Evolutionary conservation across 2,888 invertebrate species (phyloP).

Genomic region (Criorhina ranunculi): DNA sequence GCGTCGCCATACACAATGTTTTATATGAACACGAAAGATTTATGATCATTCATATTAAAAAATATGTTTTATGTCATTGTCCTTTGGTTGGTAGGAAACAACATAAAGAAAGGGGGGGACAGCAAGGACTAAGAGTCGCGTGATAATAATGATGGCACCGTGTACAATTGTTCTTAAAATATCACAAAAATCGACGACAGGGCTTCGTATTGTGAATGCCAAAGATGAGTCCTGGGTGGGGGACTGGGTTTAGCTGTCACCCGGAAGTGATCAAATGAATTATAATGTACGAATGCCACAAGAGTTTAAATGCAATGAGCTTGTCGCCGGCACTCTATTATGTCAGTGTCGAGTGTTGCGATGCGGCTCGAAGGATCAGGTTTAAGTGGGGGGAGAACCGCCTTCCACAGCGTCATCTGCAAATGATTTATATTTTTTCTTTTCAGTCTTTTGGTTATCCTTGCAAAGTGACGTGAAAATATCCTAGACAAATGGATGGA

Average conservation of each 20-base stretch:
- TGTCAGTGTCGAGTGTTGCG: slow-evolving; percentile 31
- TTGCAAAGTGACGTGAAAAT: slow-evolving; percentile 55
- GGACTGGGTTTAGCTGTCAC: slow-evolving; percentile 45
- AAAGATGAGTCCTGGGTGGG: slow-evolving; percentile 7
- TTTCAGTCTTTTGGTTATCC: slow-evolving; percentile 40
- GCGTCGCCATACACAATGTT: slow-evolving; percentile 44
- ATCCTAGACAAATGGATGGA: slow-evolving; percentile 8
- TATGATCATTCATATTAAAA: slow-evolving; percentile 77
- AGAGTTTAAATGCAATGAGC: slow-evolving; percentile 65
- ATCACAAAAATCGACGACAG: slow-evolving; percentile 66
- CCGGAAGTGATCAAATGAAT: slow-evolving; percentile 69
- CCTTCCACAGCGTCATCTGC: slow-evolving; percentile 54
- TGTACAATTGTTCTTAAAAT: slow-evolving; percentile 71
- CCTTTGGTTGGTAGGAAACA: slow-evolving; percentile 55
- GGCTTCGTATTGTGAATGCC: slow-evolving; percentile 7
- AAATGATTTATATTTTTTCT: slow-evolving; percentile 57
- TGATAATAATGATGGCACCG: slow-evolving; percentile 71
- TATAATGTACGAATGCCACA: slow-evolving; percentile 68
- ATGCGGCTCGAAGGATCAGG: slow-evolving; percentile 59
- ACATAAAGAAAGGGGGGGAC: slow-evolving; percentile 37
- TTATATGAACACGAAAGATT: slow-evolving; percentile 72
- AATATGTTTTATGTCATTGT: slow-evolving; percentile 75
- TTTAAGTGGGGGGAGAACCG: slow-evolving; percentile 50
- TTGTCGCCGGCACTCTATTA: slow-evolving; percentile 57
- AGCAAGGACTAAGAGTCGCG: slow-evolving; percentile 66